phyloP scores from a whole-genome alignment of 2,888 invertebrate genomes.

The Nephrotoma flavescens region DNA sequence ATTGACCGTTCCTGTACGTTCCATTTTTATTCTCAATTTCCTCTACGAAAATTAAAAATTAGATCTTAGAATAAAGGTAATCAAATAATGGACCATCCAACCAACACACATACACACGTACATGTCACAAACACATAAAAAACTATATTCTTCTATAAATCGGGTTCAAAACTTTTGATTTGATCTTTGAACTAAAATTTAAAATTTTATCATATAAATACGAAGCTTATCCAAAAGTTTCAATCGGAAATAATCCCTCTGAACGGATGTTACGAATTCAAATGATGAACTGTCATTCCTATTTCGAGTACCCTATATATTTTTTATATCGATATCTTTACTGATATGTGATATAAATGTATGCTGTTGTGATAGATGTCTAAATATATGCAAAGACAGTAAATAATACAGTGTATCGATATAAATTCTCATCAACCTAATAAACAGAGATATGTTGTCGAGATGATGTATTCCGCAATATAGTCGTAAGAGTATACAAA shows the following conservation, averaged over 20 bases:
- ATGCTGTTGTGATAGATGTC: background rate
- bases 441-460: background rate
- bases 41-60: too few species aligned
- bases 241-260: background rate
- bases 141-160: background rate
- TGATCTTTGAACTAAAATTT: background rate
- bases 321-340: background rate
- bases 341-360: background rate
- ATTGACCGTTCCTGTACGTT: too few species aligned
- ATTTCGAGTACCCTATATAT: background rate
- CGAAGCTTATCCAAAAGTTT: background rate
- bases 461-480: background rate
- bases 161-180: background rate
- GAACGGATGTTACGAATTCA: background rate
- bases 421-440: background rate
- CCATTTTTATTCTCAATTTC: too few species aligned
- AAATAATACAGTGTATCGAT: background rate
- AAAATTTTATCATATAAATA: background rate
- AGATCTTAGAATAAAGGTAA: too few species aligned
- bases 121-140: background rate
- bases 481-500: background rate
- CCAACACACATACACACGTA: background rate
- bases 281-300: background rate
- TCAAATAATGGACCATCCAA: too few species aligned
- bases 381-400: background rate